Base-by-base conservation (phyloP, 2,113 vertebrate genomes). In the Callocephalon fimbriatum region DNA sequence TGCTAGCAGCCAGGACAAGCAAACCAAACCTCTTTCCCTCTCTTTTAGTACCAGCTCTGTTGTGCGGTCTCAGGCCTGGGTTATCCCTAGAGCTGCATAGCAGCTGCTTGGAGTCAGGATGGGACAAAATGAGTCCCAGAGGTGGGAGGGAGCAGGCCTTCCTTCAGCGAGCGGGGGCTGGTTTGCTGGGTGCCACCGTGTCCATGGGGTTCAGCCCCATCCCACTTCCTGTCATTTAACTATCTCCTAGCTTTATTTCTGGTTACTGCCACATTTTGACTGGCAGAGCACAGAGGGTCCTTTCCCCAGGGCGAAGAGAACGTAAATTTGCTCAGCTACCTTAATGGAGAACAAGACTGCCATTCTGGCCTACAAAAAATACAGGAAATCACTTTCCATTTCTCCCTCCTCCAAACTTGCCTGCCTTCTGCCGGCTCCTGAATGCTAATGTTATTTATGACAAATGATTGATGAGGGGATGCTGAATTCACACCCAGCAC, bases 401-500 rank as follows among this genome's bases (percentile, higher is more conserved):
- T 96, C 89, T 75, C 65, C 56, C 54, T 17, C 9, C 80, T 91
- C 66, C 74, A 75, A 93, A 77, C 77, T 51, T 89, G 92, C 65
- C 91, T 4, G 31, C 86, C 77, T 95, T 95, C 92, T 93, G 86
- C 92, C 73, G 90, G 44, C 84, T 96, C 71, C 74, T 93, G 96
- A 94, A 93, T 91, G 93, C 74, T 97, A 96, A 96, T 91, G 86
- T 62, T 96, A 94, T 96, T 96, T 93, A 71, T 85, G 96, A 93
- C 91, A 93, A 72, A 58, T 96, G 97, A 97, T 96, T 84, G 97
- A 97, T 97, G 95, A 96, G 54, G 37, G 47, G 70, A 74, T 26
- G 76, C 86, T 76, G 81, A 74, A 96, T 91, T 95, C 91, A 91
- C 93, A 92, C 94, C 54, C 77, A 85, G 94, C 68, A 20, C 81